These are phyloP conservation scores for Amphiprion percula DNA, from an alignment of 2,113 vertebrate genomes.

Conservation along the genomic window DNA sequence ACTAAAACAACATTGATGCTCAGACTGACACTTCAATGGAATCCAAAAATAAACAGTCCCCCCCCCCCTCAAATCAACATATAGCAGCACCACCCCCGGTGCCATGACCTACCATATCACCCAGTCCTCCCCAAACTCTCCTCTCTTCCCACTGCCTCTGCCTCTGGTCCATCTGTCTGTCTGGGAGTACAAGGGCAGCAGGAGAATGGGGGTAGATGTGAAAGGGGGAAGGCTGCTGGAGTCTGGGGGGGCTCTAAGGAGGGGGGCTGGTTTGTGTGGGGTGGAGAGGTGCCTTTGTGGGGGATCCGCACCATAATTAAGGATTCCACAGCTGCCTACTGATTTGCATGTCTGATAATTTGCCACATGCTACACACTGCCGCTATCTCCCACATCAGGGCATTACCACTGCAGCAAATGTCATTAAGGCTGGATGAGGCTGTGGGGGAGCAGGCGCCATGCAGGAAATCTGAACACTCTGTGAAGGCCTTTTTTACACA, in stretches of 20 bases:
- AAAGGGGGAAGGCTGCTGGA: slow-evolving; percentile 25
- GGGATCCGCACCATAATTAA: slow-evolving; percentile 78
- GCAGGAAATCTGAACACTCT: slow-evolving; percentile 56
- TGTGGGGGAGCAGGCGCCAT: slow-evolving; percentile 58
- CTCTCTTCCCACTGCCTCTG: slow-evolving; percentile 61
- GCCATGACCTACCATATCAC: slow-evolving; percentile 50
- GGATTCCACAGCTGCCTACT: slow-evolving; percentile 83
- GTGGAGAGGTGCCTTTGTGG: slow-evolving; percentile 76
- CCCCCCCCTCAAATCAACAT: slow-evolving; percentile 32
- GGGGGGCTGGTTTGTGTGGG: slow-evolving; percentile 39
- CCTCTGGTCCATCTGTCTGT: slow-evolving; percentile 80
- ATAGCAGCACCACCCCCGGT: slow-evolving; percentile 41
- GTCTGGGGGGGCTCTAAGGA: slow-evolving; percentile 53
- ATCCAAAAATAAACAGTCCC: slow-evolving; percentile 73
- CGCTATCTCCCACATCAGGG: slow-evolving; percentile 76
- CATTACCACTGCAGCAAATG: slow-evolving; percentile 71
- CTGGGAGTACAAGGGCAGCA: slow-evolving; percentile 68
- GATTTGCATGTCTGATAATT: slow-evolving; percentile 86
- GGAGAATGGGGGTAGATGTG: slow-evolving; percentile 48
- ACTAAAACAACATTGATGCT: slow-evolving; percentile 45
- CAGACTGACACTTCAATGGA: slow-evolving; percentile 58
- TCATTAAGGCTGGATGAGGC: slow-evolving; percentile 72
- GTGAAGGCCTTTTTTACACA: slow-evolving; percentile 43
- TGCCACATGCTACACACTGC: slow-evolving; percentile 78
- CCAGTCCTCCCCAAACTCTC: slow-evolving; percentile 55